A percentile compares a stretch with the other conserved stretches of the same genome.
phyloP scores from a whole-genome alignment of 2,888 invertebrate genomes.

The Polia nebulosa region DNA sequence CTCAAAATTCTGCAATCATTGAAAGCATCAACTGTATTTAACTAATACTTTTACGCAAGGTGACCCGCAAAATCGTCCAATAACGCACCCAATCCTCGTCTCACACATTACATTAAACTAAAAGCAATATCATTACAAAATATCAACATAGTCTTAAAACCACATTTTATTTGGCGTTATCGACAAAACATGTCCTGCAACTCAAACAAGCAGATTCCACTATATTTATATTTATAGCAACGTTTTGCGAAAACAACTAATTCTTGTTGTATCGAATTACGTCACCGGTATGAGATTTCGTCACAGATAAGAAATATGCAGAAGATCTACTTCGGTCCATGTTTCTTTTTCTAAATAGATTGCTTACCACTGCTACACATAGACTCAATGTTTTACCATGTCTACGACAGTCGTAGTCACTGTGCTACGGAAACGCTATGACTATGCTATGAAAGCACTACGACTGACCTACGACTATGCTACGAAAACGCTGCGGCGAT shows the following conservation, averaged over 20 bases:
- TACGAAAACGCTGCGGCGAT: background rate
- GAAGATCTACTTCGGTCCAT: slow-evolving; percentile 22
- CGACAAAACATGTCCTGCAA: slow-evolving; percentile 30
- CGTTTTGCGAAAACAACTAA: slow-evolving; percentile 61
- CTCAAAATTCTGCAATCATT: background rate
- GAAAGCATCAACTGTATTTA: background rate
- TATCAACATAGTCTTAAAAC: slow-evolving; percentile 40
- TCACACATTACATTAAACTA: slow-evolving; percentile 6
- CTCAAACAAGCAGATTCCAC: slow-evolving; percentile 40
- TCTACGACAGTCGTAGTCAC: too few species aligned
- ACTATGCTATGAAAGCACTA: background rate
- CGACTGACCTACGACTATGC: background rate
- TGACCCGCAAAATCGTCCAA: background rate
- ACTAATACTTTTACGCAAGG: background rate
- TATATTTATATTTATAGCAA: slow-evolving; percentile 49
- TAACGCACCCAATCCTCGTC: background rate
- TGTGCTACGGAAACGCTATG: too few species aligned
- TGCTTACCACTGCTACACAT: too few species aligned
- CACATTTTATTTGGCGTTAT: slow-evolving; percentile 41
- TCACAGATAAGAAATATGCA: slow-evolving; percentile 9
- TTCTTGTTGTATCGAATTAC: slow-evolving; percentile 60
- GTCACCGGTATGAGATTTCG: slow-evolving; percentile 57
- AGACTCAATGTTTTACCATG: background rate
- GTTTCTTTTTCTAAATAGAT: background rate
- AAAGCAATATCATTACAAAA: slow-evolving; percentile 25